phyloP scores from a whole-genome alignment of 2,113 vertebrate genomes.

The Saguinus midas region DNA sequence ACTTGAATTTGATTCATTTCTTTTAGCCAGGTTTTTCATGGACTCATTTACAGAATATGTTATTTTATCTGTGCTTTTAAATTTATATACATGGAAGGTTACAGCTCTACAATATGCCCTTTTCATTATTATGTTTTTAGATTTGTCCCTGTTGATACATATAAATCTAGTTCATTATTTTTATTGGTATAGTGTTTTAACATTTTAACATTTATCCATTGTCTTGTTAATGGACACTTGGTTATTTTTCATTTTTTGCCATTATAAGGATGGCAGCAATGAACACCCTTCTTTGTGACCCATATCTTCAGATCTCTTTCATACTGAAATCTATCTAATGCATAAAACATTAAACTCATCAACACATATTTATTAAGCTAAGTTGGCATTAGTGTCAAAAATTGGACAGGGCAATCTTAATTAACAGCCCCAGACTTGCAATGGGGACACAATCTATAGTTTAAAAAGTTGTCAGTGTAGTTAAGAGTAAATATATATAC shows the following conservation, averaged over 20 bases:
- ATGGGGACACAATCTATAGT: not conserved
- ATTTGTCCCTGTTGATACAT: not conserved
- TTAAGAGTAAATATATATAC: not conserved
- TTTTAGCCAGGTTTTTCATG: not conserved
- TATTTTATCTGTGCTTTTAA: not conserved
- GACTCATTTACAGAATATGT: not conserved
- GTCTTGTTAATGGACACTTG: not conserved
- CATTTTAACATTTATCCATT: not conserved
- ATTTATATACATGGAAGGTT: not conserved
- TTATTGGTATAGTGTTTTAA: not conserved
- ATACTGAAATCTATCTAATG: not conserved
- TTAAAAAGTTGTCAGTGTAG: not conserved
- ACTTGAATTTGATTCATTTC: not conserved
- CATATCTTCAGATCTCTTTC: not conserved
- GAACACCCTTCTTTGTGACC: not conserved
- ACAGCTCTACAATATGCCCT: not conserved
- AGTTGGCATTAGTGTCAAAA: not conserved
- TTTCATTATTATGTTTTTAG: not conserved
- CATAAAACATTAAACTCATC: constrained; percentile 26
- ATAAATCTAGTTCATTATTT: not conserved
- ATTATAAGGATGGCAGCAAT: not conserved
- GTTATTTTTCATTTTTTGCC: not conserved
- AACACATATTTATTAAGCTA: constrained; percentile 32
- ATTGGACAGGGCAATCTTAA: constrained; percentile 31
- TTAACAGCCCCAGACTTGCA: not conserved